A percentile compares a stretch with the other conserved stretches of the same genome.
Evolutionary conservation across 2,797 vertebrate genomes (phyloP).

Genomic region (Coendou prehensilis): DNA sequence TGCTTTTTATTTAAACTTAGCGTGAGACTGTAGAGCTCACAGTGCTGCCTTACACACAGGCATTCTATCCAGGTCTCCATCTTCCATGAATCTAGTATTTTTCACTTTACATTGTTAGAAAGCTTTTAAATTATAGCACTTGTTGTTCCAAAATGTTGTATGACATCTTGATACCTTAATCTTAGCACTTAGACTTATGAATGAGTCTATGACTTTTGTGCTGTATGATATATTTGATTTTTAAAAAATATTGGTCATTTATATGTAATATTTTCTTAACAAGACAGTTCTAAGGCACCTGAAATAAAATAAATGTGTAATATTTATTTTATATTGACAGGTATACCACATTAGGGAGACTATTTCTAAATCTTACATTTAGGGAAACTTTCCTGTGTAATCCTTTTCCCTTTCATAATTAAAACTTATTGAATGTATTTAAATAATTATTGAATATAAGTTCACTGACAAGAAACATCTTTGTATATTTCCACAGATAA

Average conservation of each 20-base stretch:
- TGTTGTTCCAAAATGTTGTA: neutral
- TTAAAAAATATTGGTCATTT: neutral
- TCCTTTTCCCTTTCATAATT: neutral
- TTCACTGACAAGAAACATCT: neutral
- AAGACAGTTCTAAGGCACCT: neutral
- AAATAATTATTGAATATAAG: neutral
- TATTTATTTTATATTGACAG: neutral
- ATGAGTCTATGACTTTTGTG: neutral
- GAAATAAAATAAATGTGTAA: neutral
- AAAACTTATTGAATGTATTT: neutral
- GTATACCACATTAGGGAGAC: neutral
- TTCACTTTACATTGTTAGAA: neutral
- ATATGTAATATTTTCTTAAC: neutral
- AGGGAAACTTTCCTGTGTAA: neutral
- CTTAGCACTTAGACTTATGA: neutral
- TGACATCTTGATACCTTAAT: neutral
- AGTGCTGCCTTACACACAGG: neutral
- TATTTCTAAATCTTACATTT: neutral
- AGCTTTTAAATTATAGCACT: neutral
- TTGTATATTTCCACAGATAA: neutral
- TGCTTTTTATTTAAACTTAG: neutral
- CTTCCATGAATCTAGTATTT: neutral
- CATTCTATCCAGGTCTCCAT: neutral
- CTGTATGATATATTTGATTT: neutral
- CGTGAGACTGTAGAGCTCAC: neutral